Evolutionary conservation across 2,888 invertebrate species (phyloP), one percentile per base, ranked within the genome.

Genomic region (Patella depressa): DNA sequence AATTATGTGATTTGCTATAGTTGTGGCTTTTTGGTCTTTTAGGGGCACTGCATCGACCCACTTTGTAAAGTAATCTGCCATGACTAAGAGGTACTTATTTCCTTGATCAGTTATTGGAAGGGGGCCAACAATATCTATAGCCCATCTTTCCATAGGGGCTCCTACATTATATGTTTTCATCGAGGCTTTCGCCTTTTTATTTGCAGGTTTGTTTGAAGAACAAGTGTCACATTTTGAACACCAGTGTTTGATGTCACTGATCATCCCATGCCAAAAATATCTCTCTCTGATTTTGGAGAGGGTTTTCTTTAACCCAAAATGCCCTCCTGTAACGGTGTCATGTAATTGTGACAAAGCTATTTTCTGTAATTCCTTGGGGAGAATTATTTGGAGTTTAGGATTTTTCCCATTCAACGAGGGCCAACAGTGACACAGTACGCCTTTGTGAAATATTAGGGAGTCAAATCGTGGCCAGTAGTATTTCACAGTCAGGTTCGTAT

Each of bases 21-120:
- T 73, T 7, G 24, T 19, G 15, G 73, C 73, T n/a, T 55, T 54
- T 15, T 24, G 24, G 2, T 73, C 29, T 3, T 12, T 24, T n/a
- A 73, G 19, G n/a, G 73, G 73, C 17, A 53, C n/a, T n/a, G 73
- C 73, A 24, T 72, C 72, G n/a, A 34, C 34, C 72, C 72, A 72
- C 29, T 34, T 72, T 3, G 72, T 72, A 15, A 72, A 73, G 29
- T 53, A 53, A 19, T 73, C 72, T 12, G n/a, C 34, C 29, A 72
- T 53, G n/a, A 72, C 45, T 11, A 24, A 45, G 14, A 72, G n/a
- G 55, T 53, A 17, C n/a, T n/a, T 73, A 54, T 73, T 73, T 15
- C 73, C 73, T n/a, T 29, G 53, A 9, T 73, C 29, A 2, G 53
- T 54, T 53, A 19, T n/a, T 15, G 73, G 73, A 3, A 73, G 29